Base-by-base conservation (phyloP, 2,888 invertebrate genomes). In the Plagodis dolabraria region DNA sequence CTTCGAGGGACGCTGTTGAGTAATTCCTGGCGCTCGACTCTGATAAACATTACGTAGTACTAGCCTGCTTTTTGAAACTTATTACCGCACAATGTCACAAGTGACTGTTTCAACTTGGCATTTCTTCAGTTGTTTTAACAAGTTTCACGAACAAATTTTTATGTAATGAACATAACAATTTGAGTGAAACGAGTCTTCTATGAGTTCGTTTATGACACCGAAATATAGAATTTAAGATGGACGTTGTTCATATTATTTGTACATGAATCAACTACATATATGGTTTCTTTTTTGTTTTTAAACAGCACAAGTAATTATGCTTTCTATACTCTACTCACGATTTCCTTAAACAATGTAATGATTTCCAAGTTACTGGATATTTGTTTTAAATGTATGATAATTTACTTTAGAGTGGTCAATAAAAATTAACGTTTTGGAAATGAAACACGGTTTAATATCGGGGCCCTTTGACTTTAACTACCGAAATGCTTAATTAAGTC, bases 341-440 rank as follows among this genome's bases (percentile, higher is more conserved):
- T 43, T 42, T 53, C 48, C 52, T n/a, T 43, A 50, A 47, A 36
- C 44, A 35, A 10, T 4, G 33, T 42, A 42, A 53, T 51, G 50
- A 54, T 38, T 43, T 56, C 45, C 33, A 47, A 53, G 51, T 60
- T 49, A 22, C 46, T 51, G 46, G 54, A 52, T 60, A 61, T 61
- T 61, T 50, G 56, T 57, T 61, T 60, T 56, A 56, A 61, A 56
- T 61, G 56, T 59, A 57, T n/a, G 70, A 71, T 74, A 79, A 81
- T 79, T 66, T 74, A 63, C 50, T 42, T 35, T 43, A 50, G 56
- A 57, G 60, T 59, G 43, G 61, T 61, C 68, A 74, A 82, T 87
- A 82, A 87, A 85, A 86, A 80, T 84, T 83, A 81, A 86, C 79
- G 85, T 83, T 70, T 79, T 75, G 78, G 76, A 87, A 84, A 86